A percentile compares a stretch with the other conserved stretches of the same genome.
Evolutionary conservation across 2,888 invertebrate genomes (phyloP).

Genomic region (Pollenia griseotomentosa): DNA sequence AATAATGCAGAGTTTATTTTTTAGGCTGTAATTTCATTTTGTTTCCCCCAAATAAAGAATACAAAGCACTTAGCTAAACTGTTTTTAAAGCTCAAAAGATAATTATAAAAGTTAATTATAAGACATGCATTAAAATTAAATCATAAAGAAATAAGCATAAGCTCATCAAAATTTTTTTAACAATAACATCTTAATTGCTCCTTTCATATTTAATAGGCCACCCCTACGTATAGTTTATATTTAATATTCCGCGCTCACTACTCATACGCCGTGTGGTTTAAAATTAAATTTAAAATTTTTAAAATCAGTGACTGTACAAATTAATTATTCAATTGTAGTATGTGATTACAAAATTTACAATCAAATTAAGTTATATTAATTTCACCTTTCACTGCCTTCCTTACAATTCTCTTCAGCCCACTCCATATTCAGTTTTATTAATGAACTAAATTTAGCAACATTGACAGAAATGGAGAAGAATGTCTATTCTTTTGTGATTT

Average conservation of each 20-base stretch:
- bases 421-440: slow-evolving; percentile 9
- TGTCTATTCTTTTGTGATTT: slow-evolving; percentile 57
- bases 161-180: neutral
- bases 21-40: slow-evolving; percentile 9
- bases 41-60: neutral
- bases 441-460: slow-evolving; percentile 36
- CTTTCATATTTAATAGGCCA: neutral
- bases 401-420: neutral
- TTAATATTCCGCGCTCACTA: neutral
- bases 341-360: slow-evolving; percentile 40
- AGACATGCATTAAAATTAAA: neutral
- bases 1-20: neutral
- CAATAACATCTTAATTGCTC: neutral
- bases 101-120: slow-evolving; percentile 28
- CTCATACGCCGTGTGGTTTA: slow-evolving; percentile 20
- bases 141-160: neutral
- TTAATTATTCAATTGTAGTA: slow-evolving; percentile 37
- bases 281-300: neutral
- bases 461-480: slow-evolving; percentile 12
- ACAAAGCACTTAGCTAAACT: neutral
- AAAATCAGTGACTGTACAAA: slow-evolving; percentile 12
- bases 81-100: neutral
- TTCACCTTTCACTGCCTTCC: neutral
- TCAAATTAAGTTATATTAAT: slow-evolving; percentile 45
- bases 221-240: slow-evolving; percentile 6